Conservation (phyloP, 53 echinoderm and acorn worm genomes). For the Paelopatides confundens region DNA sequence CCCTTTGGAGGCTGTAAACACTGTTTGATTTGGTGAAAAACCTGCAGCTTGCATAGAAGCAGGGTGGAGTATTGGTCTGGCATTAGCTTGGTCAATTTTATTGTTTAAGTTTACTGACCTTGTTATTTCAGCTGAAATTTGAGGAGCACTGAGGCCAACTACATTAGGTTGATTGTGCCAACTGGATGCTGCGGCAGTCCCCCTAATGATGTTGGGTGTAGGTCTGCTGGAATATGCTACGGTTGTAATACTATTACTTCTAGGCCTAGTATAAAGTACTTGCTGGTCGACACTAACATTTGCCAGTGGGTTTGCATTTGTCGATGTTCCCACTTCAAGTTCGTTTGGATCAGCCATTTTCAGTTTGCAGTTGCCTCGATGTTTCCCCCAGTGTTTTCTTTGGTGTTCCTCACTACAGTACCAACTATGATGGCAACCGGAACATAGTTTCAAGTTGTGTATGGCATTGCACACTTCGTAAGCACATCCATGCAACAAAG, state of each 20-base stretch:
- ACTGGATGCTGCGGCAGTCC: too few relatives aligned
- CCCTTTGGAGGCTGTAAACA: background rate
- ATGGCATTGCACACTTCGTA: slow-evolving; percentile 67
- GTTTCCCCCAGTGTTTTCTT: slow-evolving; percentile 71
- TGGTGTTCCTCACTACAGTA: slow-evolving; percentile 85
- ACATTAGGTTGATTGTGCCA: background rate
- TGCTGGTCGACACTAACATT: background rate
- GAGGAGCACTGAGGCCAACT: background rate
- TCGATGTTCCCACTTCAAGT: slow-evolving; percentile 14
- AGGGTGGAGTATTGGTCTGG: background rate
- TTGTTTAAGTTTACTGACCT: background rate
- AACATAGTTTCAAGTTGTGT: slow-evolving; percentile 68
- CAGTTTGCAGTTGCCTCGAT: slow-evolving; percentile 67
- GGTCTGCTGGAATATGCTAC: too few relatives aligned
- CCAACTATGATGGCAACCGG: slow-evolving; percentile 71
- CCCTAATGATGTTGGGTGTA: too few relatives aligned
- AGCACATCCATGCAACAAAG: slow-evolving; percentile 50
- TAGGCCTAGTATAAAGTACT: background rate
- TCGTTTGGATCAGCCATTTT: background rate
- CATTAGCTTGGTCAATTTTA: background rate
- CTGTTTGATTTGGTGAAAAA: background rate
- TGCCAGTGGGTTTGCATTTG: background rate
- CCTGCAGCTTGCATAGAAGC: background rate
- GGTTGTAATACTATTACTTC: background rate
- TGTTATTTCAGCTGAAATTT: background rate